Conservation (phyloP, 2,113 vertebrate genomes). For the Rutilus rutilus region DNA sequence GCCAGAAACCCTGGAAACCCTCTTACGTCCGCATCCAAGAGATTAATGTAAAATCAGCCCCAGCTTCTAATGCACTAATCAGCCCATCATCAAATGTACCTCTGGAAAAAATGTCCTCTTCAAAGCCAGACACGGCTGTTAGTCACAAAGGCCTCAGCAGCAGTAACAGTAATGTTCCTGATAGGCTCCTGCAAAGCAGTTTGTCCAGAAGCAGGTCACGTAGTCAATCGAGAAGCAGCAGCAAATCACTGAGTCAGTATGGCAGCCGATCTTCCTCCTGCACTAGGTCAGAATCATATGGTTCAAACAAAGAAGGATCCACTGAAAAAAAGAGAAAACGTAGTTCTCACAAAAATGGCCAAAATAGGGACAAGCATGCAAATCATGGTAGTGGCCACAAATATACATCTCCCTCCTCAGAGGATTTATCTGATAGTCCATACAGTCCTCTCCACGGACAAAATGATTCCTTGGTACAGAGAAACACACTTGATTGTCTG, state of each 20-base stretch:
- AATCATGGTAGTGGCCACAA: slow-evolving; percentile 17
- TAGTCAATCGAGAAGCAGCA: slow-evolving; percentile 82
- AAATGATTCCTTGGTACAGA: slow-evolving; percentile 57
- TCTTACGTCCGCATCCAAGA: slow-evolving; percentile 92
- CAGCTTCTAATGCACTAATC: slow-evolving; percentile 66
- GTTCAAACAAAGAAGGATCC: slow-evolving; percentile 73
- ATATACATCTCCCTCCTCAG: slow-evolving; percentile 46
- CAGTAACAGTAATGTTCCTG: slow-evolving; percentile 74
- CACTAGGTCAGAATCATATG: slow-evolving; percentile 83
- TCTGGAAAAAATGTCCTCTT: slow-evolving; percentile 67
- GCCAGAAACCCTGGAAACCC: slow-evolving; percentile 97
- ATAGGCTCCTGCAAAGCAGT: slow-evolving; percentile 74
- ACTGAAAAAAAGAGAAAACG: slow-evolving; percentile 68
- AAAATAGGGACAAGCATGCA: slow-evolving; percentile 57
- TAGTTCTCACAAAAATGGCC: slow-evolving; percentile 73
- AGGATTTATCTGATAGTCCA: slow-evolving; percentile 58
- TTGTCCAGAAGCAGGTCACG: slow-evolving; percentile 85
- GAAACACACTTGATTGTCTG: slow-evolving; percentile 25
- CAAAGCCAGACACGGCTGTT: slow-evolving; percentile 71
- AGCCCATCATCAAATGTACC: slow-evolving; percentile 62
- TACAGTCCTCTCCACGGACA: slow-evolving; percentile 55
- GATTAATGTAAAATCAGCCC: slow-evolving; percentile 83
- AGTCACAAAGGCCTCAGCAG: slow-evolving; percentile 72
- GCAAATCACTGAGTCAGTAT: slow-evolving; percentile 73
- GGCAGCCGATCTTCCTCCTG: slow-evolving; percentile 77